Evolutionary conservation across 2,113 vertebrate genomes (phyloP), one percentile per base, ranked within the genome.

Genomic region (Malaclemys terrapin): DNA sequence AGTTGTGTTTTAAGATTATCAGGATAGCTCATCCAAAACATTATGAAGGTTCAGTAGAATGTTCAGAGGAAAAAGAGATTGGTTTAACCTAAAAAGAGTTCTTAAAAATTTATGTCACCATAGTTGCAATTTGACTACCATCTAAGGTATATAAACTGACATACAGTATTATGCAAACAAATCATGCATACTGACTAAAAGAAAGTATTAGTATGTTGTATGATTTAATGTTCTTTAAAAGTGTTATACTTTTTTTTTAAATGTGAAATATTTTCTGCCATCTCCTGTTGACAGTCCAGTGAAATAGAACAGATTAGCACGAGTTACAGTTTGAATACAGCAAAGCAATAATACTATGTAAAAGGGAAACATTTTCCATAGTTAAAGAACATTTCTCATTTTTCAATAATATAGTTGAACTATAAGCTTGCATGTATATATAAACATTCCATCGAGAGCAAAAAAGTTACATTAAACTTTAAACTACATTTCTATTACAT

Each of bases 311-410:
- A 59, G 62, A 85, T 88, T 2, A 1, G 84, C 72, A 38, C 87
- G 49, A 93, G 83, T 85, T 88, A 38, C 4, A 47, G 69, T 80
- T 78, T 84, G 53, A 87, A 83, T 57, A 29, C 82, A 0, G 0
- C 52, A 47, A 42, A 78, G 31, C 57, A 80, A 76, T 89, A 78
- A 1, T 29, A 1, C 19, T 11, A 3, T 5, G 22, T 31, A 86
- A 82, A 88, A 65, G 47, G 53, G 25, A 94, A 95, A 94, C 20
- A 27, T 31, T 31, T 93, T 88, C 38, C 3, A 42, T 57, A 79
- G 89, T 91, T 90, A 90, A 93, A 52, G 47, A 94, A 89, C 57
- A 84, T 52, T 94, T 93, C 94, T 91, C 93, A 93, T 69, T 45
- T 80, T 84, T 85, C 50, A 45, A 12, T 62, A 78, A 78, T 27